Base-by-base conservation (phyloP, 2,113 vertebrate genomes). In the Elanoides forficatus region DNA sequence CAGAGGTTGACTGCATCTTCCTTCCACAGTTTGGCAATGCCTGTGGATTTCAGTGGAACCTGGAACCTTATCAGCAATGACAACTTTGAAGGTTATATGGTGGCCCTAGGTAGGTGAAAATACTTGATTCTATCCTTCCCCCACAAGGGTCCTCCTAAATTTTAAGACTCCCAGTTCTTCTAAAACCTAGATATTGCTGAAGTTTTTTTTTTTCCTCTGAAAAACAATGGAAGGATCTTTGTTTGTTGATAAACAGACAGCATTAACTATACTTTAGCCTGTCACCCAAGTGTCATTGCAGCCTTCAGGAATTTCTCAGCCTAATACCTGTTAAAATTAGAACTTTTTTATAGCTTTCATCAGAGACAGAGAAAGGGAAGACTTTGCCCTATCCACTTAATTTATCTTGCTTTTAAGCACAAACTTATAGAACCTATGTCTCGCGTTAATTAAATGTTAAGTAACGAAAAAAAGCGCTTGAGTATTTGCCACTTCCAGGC, bases 1-100 rank as follows among this genome's bases (percentile, higher is more conserved):
- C 19, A 72, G 50, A 47, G 17, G 7, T 18, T n/a, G 6, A 5
- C 22, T 48, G 16, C 3, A 11, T 22, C 23, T 58, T 67, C n/a
- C 45, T 67, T 15, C 47, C 10, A 2, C 3, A 23, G 38, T 20
- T 27, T 60, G 10, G 48, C 90, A 94, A 99, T 99, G 99, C 98
- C 98, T 25, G 88, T 90, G 36, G 98, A 98, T 94, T 95, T 99
- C 81, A 99, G 95, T 52, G 98, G 99, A 25, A 99, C 98, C 70
- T 99, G 99, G 99, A 98, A 98, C 56, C 97, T 99, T n/a, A 73
- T 98, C 90, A 98, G 98, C 97, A 99, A 96, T 94, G 98, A 98
- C 88, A 99, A 99, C 97, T 97, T 99, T 34, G 98, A 99, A 36
- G 94, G 98, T 52, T 99, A 98, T 73, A 98, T 99, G 99, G 93